phyloP scores from a whole-genome alignment of 2,113 vertebrate species.

The Dromaius novaehollandiae region DNA sequence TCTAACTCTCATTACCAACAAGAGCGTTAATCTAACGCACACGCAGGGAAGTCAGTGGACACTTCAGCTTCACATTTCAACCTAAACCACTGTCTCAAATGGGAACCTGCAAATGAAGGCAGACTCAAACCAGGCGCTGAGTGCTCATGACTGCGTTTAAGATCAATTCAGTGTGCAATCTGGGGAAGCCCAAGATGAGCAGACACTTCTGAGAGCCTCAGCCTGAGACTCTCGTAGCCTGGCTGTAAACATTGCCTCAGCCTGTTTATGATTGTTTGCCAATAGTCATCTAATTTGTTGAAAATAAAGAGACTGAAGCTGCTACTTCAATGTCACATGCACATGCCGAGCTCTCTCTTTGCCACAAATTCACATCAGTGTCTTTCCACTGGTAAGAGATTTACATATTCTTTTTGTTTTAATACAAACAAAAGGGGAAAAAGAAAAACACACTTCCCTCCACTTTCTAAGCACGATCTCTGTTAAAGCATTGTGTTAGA shows the following conservation, averaged over 20 bases:
- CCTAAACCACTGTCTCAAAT: neutral
- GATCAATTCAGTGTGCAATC: accelerated
- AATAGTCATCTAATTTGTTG: neutral
- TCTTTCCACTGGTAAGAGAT: neutral
- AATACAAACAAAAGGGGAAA: neutral
- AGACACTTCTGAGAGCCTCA: neutral
- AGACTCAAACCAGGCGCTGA: neutral
- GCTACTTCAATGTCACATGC: neutral
- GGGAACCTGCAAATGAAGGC: neutral
- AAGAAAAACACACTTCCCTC: neutral
- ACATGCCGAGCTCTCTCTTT: neutral
- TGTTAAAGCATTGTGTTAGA: neutral
- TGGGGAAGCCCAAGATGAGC: neutral
- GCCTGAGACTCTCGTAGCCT: neutral
- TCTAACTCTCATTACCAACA: neutral
- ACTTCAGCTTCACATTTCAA: neutral
- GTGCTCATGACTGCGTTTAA: neutral
- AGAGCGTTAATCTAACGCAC: neutral
- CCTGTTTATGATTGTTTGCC: neutral
- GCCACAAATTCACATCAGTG: neutral
- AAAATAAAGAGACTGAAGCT: neutral
- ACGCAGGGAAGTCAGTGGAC: accelerated
- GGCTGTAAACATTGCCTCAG: neutral
- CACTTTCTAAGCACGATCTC: neutral
- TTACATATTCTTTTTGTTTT: neutral